Base-by-base conservation (phyloP, 2,113 vertebrate species). In the Callionymus lyra region DNA sequence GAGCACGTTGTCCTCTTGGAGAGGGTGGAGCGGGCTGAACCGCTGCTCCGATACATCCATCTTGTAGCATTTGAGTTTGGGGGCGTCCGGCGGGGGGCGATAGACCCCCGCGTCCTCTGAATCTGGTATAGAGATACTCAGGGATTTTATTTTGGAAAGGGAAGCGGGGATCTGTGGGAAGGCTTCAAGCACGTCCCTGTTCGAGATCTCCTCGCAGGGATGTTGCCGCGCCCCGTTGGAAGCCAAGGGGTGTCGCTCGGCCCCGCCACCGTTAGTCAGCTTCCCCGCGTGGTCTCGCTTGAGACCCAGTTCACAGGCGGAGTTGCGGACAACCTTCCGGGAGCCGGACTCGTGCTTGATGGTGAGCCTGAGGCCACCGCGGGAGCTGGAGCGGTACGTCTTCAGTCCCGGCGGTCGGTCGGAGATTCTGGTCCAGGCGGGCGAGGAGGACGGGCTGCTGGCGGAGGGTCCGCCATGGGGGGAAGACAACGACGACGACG, bases 271-370 rank as follows among this genome's bases (percentile, higher is more conserved):
- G 1, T 83, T 85, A 40, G 71, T 79, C 68, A 85, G 71, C 73
- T 69, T 73, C 5, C 77, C 76, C 1, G 40, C 40, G 61, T 75
- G 68, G 63, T 83, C 71, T 53, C 80, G 63, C 58, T 82, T 82
- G 40, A 77, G 68, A 10, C 67, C 62, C 0, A 65, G 59, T 1
- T 86, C 80, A 4, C 76, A 77, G 44, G 74, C 79, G 0, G 84
- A 86, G 71, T 86, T 83, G 59, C 76, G 85, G 9, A 87, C 72
- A 45, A 87, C 85, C 59, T 85, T 86, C 3, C 84, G 76, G 13
- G 81, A 85, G 46, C 86, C 84, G 0, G 82, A 84, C 62, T 87
- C 84, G 4, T 88, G 86, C 68, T 86, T 87, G 70, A 88, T 88
- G 66, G 85, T 88, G 65, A 88, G 84, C 36, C 84, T 68, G 37